Conservation (phyloP, 2,888 invertebrate genomes). For the Stenchaetothrips biformis region DNA sequence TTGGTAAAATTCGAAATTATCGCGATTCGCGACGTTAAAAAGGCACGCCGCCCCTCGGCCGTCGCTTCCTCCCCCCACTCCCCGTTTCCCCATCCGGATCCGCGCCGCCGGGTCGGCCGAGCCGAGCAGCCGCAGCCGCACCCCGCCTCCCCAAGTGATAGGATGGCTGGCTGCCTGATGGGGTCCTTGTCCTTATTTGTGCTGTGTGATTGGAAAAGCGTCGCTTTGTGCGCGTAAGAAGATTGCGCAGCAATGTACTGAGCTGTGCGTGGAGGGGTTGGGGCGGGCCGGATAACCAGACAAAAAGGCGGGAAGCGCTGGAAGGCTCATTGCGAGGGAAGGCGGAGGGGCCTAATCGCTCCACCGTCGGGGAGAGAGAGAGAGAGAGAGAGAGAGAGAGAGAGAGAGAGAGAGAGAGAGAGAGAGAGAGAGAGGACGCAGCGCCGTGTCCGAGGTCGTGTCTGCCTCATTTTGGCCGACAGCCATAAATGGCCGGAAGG, state of each 20-base stretch:
- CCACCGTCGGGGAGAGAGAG: background rate
- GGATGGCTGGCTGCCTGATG: too few species aligned
- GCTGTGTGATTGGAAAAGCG: slow-evolving; percentile 24
- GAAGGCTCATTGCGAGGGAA: too few species aligned
- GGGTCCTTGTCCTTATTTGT: background rate
- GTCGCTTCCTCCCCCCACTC: too few species aligned
- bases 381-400: background rate
- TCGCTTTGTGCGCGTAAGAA: slow-evolving; percentile 19
- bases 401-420: background rate
- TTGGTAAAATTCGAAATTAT: too few species aligned
- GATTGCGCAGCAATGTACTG: slow-evolving; percentile 16
- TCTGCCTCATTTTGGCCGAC: background rate
- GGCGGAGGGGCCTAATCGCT: too few species aligned
- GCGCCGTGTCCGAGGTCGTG: background rate
- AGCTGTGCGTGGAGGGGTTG: background rate
- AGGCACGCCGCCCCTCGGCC: too few species aligned
- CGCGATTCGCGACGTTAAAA: too few species aligned
- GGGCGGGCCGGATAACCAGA: background rate
- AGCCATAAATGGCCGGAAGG: background rate
- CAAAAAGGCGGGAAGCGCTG: too few species aligned
- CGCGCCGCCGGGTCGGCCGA: too few species aligned
- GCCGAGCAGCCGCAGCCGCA: too few species aligned
- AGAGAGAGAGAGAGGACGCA: background rate
- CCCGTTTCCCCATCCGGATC: too few species aligned
- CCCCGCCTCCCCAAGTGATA: too few species aligned